Conservation (phyloP, 2,113 vertebrate species). For the Barbus barbus region DNA sequence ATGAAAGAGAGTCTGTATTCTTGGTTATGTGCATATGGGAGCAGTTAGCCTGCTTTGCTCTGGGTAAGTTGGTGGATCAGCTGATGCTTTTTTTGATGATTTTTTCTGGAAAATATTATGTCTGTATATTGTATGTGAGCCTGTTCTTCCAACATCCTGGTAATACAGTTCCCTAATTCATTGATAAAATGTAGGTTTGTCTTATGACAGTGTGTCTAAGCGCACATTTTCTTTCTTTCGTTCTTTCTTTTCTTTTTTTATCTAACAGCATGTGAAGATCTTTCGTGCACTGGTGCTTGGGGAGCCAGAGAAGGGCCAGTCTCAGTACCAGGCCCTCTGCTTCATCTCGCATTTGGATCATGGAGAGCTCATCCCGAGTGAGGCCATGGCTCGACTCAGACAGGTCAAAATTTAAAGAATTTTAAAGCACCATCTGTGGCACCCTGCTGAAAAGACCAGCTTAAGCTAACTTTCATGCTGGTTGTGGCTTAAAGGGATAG, state of each 20-base stretch:
- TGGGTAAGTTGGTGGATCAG: constrained; percentile 3
- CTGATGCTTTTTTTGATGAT: too few species aligned
- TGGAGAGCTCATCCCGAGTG: constrained; percentile 96
- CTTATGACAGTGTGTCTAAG: neutral
- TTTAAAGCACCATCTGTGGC: neutral
- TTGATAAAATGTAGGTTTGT: neutral
- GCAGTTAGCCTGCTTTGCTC: neutral
- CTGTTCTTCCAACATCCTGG: neutral
- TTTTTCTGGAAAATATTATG: neutral
- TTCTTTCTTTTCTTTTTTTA: neutral
- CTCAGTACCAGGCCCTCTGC: constrained; percentile 93
- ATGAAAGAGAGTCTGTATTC: constrained; percentile 39
- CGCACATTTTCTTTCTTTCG: neutral
- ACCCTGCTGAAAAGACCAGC: neutral
- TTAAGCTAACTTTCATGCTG: neutral
- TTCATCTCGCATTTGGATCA: constrained; percentile 86
- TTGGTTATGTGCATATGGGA: constrained; percentile 29
- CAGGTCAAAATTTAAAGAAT: constrained; percentile 74
- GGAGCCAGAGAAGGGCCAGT: constrained; percentile 94
- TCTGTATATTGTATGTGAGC: neutral
- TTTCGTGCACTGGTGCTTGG: constrained; percentile 93
- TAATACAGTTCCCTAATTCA: neutral
- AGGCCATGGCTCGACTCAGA: constrained; percentile 94
- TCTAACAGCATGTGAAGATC: constrained; percentile 91
- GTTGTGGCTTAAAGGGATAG: neutral